These are phyloP conservation scores for Muschampia plurimacula DNA, from an alignment of 2,888 invertebrate species.

Conservation along the genomic window DNA sequence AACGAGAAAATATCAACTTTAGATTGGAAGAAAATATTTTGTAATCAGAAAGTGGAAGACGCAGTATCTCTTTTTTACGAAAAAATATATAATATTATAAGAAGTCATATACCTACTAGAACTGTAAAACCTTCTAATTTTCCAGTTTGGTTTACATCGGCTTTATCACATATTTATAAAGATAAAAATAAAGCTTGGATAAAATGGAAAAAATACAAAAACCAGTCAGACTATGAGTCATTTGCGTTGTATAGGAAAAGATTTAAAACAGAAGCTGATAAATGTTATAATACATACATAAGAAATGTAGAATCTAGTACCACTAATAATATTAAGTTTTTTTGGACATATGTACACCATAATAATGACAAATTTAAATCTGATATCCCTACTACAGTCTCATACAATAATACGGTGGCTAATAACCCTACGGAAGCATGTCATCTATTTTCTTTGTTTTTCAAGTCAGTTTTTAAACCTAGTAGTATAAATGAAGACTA, in stretches of 20 bases:
- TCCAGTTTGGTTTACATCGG: not conserved
- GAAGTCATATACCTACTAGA: not conserved
- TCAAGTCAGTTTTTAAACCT: not conserved
- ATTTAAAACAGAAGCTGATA: not conserved
- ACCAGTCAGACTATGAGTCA: not conserved
- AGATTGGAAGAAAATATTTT: not conserved
- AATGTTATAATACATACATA: not conserved
- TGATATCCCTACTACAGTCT: not conserved
- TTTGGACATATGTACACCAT: not conserved
- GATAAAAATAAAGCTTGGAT: not conserved
- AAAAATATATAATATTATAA: not conserved
- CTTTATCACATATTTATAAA: not conserved
- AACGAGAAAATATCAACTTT: not conserved
- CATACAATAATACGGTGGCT: not conserved
- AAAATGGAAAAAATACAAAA: conserved; percentile 4
- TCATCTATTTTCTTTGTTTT: not conserved
- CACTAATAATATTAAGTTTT: not conserved
- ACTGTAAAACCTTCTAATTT: not conserved
- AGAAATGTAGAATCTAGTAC: not conserved
- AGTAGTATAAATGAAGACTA: not conserved
- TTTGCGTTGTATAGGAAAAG: not conserved
- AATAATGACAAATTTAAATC: not conserved
- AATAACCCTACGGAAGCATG: not conserved
- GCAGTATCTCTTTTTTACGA: not conserved
- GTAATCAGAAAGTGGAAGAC: not conserved